phyloP scores from a whole-genome alignment of 2,888 invertebrate genomes.

The Heliconius sara region DNA sequence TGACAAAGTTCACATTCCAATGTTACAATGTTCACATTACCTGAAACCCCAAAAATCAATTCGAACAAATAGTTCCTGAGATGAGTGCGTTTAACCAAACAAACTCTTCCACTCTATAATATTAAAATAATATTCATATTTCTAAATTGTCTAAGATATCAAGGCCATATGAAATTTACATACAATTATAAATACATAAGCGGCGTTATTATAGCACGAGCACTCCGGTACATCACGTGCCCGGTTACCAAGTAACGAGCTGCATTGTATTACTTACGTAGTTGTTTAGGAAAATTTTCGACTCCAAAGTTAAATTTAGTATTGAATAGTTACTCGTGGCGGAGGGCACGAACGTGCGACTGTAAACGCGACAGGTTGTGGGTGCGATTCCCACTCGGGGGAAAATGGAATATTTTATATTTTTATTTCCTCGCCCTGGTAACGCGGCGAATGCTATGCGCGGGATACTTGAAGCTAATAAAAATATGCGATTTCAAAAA shows the following conservation, averaged over 20 bases:
- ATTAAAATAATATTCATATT: neutral
- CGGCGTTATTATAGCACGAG: constrained; percentile 12
- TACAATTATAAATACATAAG: constrained; percentile 9
- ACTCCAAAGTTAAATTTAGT: neutral
- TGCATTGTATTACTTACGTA: neutral
- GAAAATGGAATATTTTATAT: neutral
- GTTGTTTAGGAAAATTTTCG: constrained; percentile 1
- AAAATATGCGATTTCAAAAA: neutral
- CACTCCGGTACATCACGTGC: neutral
- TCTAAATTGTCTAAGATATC: neutral
- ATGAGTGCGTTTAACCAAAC: no score
- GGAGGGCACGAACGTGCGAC: neutral
- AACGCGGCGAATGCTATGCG: neutral
- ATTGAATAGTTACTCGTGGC: neutral
- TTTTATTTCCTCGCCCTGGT: neutral
- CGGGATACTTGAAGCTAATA: neutral
- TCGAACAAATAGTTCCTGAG: no score
- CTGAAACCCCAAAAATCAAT: no score
- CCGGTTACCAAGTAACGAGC: constrained; percentile 1
- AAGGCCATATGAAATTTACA: neutral
- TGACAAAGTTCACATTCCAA: no score
- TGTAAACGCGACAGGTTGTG: neutral
- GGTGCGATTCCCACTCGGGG: neutral
- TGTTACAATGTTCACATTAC: no score
- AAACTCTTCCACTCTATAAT: no score